phyloP scores from a whole-genome alignment of 2,797 vertebrate genomes.

The Lerista edwardsae region DNA sequence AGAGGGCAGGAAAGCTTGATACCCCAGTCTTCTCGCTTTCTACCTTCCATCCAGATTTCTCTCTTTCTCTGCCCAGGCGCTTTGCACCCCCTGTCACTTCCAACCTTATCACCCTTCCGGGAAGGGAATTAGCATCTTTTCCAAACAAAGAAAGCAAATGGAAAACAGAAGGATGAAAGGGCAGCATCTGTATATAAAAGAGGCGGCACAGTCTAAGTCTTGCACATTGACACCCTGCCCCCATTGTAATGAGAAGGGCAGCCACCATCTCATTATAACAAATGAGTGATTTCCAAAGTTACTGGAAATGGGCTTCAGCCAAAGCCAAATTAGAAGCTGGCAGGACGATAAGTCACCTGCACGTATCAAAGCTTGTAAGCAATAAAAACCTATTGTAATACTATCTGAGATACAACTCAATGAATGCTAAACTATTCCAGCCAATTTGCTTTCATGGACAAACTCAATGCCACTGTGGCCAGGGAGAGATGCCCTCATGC shows the following conservation, averaged over 20 bases:
- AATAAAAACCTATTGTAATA: neutral
- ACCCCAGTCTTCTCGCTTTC: neutral
- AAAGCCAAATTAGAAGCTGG: constrained; percentile 9
- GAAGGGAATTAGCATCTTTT: neutral
- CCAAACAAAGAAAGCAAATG: constrained; percentile 21
- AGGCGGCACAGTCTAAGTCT: neutral
- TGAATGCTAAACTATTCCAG: neutral
- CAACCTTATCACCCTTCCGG: neutral
- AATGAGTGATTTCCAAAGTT: constrained; percentile 26
- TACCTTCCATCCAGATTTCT: neutral
- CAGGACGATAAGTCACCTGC: neutral
- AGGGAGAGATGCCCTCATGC: neutral
- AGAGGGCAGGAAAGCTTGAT: neutral
- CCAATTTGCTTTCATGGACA: neutral
- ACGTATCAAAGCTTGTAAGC: neutral
- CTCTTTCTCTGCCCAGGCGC: neutral
- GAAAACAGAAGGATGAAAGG: constrained; percentile 14
- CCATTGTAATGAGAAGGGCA: constrained; percentile 20
- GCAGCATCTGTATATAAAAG: constrained; percentile 25
- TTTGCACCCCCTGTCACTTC: neutral
- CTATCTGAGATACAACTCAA: neutral
- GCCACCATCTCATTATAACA: constrained; percentile 39
- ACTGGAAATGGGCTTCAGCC: constrained; percentile 20
- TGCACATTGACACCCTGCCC: constrained; percentile 1
- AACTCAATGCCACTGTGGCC: neutral